Base-by-base conservation (phyloP, 2,797 vertebrate species). In the Gallinago stenura region DNA sequence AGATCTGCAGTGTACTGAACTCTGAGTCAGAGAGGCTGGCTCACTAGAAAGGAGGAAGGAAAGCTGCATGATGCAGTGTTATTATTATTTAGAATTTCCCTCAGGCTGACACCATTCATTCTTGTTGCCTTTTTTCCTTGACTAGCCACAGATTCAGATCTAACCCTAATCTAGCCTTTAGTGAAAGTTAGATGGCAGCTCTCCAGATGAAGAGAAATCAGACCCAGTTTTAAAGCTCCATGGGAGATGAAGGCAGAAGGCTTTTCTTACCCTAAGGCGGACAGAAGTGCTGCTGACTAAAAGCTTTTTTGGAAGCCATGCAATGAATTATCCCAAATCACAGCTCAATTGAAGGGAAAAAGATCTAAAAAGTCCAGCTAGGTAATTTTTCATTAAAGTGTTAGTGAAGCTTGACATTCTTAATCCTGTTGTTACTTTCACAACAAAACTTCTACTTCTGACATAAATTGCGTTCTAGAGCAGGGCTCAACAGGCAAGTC, bases 341-440 rank as follows among this genome's bases (percentile, higher is more conserved):
- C 51, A 83, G 37, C 76, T 93, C 89, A 96, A 12, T 85, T 70
- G 77, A 87, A 94, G 54, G 83, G 90, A 84, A 94, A 96, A 94
- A 87, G 73, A 93, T 94, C 78, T 94, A 95, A 89, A 76, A 89
- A 95, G 45, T 35, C 51, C 0, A 33, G 73, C 58, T 76, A 50
- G 66, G 76, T 87, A 79, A 89, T 79, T 90, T 95, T 92, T 95
- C 93, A 87, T 91, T 89, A 25, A 95, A 89, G 51, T 54, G 61
- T 93, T 92, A 92, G 73, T 83, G 51, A 93, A 87, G 54, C 87
- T 87, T 92, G 75, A 87, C 39, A 3, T 87, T 94, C 28, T 75
- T 94, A 71, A 88, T 93, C 51, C 79, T 2, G 1, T 51, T 50
- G 14, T 85, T 91, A 33, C 51, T 83, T 93, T 77, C 22, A 16